These are phyloP conservation scores for Marisa cornuarietis DNA, from an alignment of 1,140 invertebrate genomes.

Conservation along the genomic window DNA sequence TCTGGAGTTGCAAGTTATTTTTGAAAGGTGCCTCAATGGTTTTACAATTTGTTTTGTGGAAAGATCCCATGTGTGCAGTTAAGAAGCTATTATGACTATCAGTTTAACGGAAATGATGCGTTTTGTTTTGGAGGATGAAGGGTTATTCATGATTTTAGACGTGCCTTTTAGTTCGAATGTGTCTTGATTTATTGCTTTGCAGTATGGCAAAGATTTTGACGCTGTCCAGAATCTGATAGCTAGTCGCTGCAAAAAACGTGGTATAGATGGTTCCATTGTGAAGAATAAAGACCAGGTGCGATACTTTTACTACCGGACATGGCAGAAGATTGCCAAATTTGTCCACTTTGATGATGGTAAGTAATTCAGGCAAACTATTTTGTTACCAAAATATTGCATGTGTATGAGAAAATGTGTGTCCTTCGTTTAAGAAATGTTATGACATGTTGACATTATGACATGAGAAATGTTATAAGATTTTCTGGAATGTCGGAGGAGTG, in stretches of 20 bases:
- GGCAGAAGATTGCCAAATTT: conserved; percentile 93
- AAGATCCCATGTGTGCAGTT: not conserved
- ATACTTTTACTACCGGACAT: conserved; percentile 93
- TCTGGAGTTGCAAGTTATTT: not conserved
- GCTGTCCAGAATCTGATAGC: conserved; percentile 86
- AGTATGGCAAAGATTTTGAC: conserved; percentile 96
- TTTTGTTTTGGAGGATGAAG: not conserved
- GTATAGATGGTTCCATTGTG: conserved; percentile 72
- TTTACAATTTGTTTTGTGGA: not conserved
- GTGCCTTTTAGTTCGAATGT: too few species aligned
- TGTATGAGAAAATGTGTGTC: not conserved
- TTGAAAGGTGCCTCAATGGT: not conserved
- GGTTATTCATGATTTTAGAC: too few species aligned
- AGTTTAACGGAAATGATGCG: not conserved
- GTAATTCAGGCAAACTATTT: conserved; percentile 37
- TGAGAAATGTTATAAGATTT: too few species aligned
- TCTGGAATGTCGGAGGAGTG: too few species aligned
- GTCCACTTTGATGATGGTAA: conserved; percentile 86
- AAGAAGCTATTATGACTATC: too few species aligned
- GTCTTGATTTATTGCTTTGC: conserved; percentile 8
- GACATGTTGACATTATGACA: too few species aligned
- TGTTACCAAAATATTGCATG: not conserved
- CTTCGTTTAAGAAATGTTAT: not conserved
- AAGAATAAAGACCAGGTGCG: conserved; percentile 92
- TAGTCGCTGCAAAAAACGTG: conserved; percentile 81